phyloP scores from a whole-genome alignment of 2,797 vertebrate genomes.

The Galagoides demidoff region DNA sequence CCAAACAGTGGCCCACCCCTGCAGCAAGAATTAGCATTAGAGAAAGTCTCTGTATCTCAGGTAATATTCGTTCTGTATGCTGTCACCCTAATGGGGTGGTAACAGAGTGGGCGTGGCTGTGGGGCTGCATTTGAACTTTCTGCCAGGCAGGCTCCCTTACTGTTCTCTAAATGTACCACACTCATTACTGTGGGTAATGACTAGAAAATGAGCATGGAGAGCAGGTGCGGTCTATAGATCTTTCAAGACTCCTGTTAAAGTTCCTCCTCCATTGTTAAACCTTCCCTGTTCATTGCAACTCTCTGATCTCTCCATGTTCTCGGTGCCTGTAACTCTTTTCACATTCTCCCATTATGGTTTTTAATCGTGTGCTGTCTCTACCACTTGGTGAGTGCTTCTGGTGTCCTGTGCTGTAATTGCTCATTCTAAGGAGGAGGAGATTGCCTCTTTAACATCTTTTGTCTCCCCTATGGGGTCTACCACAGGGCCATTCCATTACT shows the following conservation, averaged over 20 bases:
- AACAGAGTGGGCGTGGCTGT: neutral
- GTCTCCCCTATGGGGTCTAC: neutral
- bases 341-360: slow-evolving; percentile 31
- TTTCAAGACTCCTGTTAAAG: slow-evolving; percentile 33
- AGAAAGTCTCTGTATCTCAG: neutral
- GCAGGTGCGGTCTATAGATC: neutral
- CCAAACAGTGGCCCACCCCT: neutral
- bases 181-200: slow-evolving; percentile 60
- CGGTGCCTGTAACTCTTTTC: neutral
- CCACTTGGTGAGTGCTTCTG: neutral
- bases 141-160: slow-evolving; percentile 25
- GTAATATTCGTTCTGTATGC: neutral
- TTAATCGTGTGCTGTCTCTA: neutral
- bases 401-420: neutral
- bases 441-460: neutral
- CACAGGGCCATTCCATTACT: neutral
- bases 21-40: neutral
- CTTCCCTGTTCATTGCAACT: neutral
- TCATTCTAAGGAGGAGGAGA: neutral
- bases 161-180: slow-evolving; percentile 8
- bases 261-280: slow-evolving; percentile 57
- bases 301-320: neutral
- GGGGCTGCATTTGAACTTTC: slow-evolving; percentile 5
- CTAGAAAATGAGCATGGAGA: slow-evolving; percentile 58
- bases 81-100: neutral